These are phyloP conservation scores for Odontothrips loti DNA, from an alignment of 2,888 invertebrate species.

Conservation along the genomic window DNA sequence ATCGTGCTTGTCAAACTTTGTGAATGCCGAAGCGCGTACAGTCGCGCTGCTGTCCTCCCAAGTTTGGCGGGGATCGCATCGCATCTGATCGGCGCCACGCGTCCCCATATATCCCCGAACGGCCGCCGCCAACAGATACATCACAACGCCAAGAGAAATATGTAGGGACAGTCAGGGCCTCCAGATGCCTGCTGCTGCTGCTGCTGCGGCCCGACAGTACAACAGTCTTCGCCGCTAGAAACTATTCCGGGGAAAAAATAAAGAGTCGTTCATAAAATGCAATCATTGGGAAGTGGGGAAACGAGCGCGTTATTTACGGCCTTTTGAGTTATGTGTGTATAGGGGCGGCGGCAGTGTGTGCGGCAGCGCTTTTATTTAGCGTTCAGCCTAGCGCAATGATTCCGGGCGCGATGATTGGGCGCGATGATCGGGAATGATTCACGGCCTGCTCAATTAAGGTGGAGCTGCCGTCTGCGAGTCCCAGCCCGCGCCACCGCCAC, in stretches of 20 bases:
- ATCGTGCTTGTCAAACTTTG: too few relatives aligned
- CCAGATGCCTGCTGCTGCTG: background rate
- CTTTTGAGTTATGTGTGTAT: background rate
- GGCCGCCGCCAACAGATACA: too few relatives aligned
- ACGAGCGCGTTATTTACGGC: background rate
- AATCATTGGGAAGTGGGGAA: background rate
- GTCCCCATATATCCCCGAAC: too few relatives aligned
- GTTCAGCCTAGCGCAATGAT: background rate
- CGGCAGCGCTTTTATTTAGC: background rate
- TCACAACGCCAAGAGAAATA: too few relatives aligned
- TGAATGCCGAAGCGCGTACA: too few relatives aligned
- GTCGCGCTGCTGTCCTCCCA: too few relatives aligned
- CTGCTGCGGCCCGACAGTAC: background rate
- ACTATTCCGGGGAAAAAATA: background rate
- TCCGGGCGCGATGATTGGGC: background rate
- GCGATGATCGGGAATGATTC: background rate
- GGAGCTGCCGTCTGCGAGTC: too few relatives aligned
- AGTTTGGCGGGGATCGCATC: too few relatives aligned
- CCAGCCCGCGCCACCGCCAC: too few relatives aligned
- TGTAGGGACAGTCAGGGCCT: too few relatives aligned
- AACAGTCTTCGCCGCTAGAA: background rate
- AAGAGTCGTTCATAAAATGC: background rate
- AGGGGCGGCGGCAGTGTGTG: background rate
- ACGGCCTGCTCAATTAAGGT: too few relatives aligned
- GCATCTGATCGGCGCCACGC: too few relatives aligned